Evolutionary conservation across 2,888 invertebrate species (phyloP).

Genomic region (Thera britannica): DNA sequence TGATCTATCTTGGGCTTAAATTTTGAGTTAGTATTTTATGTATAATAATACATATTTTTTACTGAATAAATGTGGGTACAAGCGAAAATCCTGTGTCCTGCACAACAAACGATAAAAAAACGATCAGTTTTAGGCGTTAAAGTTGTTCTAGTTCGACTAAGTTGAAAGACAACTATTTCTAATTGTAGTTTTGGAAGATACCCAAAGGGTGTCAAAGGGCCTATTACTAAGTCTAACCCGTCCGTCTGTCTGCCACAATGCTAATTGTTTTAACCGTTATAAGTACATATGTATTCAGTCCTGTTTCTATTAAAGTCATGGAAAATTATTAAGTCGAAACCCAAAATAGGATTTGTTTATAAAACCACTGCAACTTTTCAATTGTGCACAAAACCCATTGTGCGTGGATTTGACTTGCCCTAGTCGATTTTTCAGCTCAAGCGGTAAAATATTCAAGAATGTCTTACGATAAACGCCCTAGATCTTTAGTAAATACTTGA

Average conservation of each 20-base stretch:
- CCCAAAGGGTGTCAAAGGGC: not conserved
- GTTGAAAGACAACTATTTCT: conserved; percentile 1
- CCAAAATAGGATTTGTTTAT: too few species aligned
- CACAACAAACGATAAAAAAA: not conserved
- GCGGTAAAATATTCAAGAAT: not conserved
- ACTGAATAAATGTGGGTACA: not conserved
- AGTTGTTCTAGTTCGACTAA: not conserved
- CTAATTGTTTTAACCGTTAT: not conserved
- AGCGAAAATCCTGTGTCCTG: not conserved
- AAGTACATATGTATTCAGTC: not conserved
- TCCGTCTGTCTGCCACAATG: not conserved
- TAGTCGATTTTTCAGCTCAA: not conserved
- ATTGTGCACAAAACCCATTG: too few species aligned
- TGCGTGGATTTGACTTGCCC: too few species aligned
- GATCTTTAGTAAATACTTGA: conserved; percentile 22
- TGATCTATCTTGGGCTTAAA: not conserved
- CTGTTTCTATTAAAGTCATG: not conserved
- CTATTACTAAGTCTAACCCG: not conserved
- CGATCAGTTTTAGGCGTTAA: conserved; percentile 1
- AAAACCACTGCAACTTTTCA: too few species aligned
- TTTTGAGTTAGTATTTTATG: too few species aligned
- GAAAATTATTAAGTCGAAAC: too few species aligned
- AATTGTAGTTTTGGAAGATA: conserved; percentile 4
- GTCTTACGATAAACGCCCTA: conserved; percentile 10
- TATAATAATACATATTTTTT: not conserved